Conservation (phyloP, 2,113 vertebrate genomes). For the Bos indicus region DNA sequence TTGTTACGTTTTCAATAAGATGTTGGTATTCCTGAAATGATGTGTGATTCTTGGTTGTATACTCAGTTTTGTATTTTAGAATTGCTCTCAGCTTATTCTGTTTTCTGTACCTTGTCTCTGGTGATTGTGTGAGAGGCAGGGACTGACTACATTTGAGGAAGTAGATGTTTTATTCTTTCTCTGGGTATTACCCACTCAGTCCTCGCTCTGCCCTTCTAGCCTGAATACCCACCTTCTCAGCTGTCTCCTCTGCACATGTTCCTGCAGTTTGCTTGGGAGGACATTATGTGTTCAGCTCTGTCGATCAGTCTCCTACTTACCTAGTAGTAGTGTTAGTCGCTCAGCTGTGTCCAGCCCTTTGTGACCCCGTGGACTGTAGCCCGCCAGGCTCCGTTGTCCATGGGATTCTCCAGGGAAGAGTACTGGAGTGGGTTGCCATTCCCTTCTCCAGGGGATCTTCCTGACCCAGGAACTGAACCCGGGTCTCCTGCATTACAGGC, state of each 20-base stretch:
- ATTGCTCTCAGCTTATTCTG: background rate
- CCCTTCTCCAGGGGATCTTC: too few species aligned
- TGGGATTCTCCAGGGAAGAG: too few species aligned
- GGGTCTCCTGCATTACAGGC: too few species aligned
- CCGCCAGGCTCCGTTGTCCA: too few species aligned
- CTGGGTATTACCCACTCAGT: background rate
- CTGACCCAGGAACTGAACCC: too few species aligned
- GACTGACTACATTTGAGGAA: background rate
- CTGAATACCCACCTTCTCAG: background rate
- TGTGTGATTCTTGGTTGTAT: background rate
- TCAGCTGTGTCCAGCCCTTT: too few species aligned
- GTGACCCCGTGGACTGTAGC: too few species aligned
- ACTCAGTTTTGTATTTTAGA: background rate
- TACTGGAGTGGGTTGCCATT: too few species aligned
- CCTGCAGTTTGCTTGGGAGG: background rate
- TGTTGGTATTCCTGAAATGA: background rate
- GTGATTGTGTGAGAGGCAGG: background rate
- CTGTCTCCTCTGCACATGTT: background rate
- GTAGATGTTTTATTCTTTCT: background rate
- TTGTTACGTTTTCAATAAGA: background rate
- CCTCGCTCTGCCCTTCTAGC: background rate
- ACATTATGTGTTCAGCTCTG: background rate
- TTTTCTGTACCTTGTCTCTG: background rate
- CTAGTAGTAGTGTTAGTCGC: background rate
- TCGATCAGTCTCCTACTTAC: background rate